phyloP scores from a whole-genome alignment of 2,113 vertebrate species.

The Ammodytes dubius region DNA sequence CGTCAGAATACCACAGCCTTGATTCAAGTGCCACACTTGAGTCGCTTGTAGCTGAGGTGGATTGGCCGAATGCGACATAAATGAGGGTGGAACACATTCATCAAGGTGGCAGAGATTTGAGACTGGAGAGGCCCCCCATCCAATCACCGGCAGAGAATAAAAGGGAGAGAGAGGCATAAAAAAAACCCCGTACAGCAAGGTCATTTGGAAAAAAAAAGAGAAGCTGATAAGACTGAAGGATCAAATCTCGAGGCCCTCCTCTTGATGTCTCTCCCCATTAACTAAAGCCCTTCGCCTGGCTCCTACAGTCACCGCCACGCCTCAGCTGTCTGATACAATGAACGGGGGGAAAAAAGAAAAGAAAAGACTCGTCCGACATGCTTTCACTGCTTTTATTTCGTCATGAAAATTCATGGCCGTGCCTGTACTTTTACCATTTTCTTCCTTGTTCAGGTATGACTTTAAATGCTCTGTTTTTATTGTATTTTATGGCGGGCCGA shows the following conservation, averaged over 20 bases:
- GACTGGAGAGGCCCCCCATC: constrained; percentile 65
- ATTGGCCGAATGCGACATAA: constrained; percentile 63
- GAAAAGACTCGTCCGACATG: not conserved
- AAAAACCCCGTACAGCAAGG: constrained; percentile 78
- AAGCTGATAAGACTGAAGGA: constrained; percentile 78
- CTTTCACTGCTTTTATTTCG: constrained; percentile 43
- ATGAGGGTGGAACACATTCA: constrained; percentile 73
- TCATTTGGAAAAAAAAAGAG: constrained; percentile 73
- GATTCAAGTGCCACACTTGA: constrained; percentile 48
- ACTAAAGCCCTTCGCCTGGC: constrained; percentile 51
- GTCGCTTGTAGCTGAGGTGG: constrained; percentile 32
- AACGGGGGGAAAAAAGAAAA: constrained; percentile 7
- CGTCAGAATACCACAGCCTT: constrained; percentile 23
- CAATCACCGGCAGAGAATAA: constrained; percentile 74
- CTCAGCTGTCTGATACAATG: constrained; percentile 59
- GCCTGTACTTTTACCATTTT: constrained; percentile 5
- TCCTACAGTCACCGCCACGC: constrained; percentile 41
- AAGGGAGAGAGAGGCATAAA: constrained; percentile 69
- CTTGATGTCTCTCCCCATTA: constrained; percentile 75
- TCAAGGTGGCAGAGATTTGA: constrained; percentile 75
- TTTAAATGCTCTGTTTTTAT: constrained; percentile 18
- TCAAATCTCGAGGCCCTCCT: constrained; percentile 72
- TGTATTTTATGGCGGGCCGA: not conserved
- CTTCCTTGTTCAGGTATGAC: not conserved
- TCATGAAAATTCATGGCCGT: constrained; percentile 26